Conservation (phyloP, 2,113 vertebrate species). For the Gymnocephalus cernua region DNA sequence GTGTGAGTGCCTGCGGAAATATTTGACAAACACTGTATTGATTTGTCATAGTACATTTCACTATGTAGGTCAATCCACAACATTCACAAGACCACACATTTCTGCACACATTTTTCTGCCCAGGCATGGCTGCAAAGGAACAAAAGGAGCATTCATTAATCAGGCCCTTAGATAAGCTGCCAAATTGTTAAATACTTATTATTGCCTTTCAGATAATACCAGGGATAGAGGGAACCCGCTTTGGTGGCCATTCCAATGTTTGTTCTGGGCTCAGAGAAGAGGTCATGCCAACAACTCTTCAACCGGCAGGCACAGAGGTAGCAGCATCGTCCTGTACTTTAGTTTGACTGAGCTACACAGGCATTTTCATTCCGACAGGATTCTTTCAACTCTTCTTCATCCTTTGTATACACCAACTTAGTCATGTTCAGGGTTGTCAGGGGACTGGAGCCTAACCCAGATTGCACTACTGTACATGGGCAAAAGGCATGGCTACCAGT, state of each 20-base stretch:
- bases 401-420: not conserved
- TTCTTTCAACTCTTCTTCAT: not conserved
- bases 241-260: slow-evolving; percentile 72
- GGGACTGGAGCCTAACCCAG: not conserved
- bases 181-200: slow-evolving; percentile 66
- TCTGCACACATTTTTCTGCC: slow-evolving; percentile 26
- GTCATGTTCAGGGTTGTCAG: not conserved
- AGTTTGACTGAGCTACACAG: not conserved
- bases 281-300: slow-evolving; percentile 45
- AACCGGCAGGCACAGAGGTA: slow-evolving; percentile 72
- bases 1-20: not conserved
- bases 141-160: slow-evolving; percentile 69
- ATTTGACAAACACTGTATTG: not conserved
- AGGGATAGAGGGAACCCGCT: slow-evolving; percentile 46
- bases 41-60: not conserved
- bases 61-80: slow-evolving; percentile 61
- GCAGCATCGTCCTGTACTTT: not conserved
- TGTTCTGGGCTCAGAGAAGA: slow-evolving; percentile 64
- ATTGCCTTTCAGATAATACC: slow-evolving; percentile 77
- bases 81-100: slow-evolving; percentile 60
- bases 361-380: not conserved
- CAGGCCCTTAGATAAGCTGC: slow-evolving; percentile 58
- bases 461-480: not conserved
- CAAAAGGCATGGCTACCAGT: not conserved
- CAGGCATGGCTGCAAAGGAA: slow-evolving; percentile 45